Evolutionary conservation across 2,113 vertebrate genomes (phyloP).

Genomic region (Xiphophorus hellerii): DNA sequence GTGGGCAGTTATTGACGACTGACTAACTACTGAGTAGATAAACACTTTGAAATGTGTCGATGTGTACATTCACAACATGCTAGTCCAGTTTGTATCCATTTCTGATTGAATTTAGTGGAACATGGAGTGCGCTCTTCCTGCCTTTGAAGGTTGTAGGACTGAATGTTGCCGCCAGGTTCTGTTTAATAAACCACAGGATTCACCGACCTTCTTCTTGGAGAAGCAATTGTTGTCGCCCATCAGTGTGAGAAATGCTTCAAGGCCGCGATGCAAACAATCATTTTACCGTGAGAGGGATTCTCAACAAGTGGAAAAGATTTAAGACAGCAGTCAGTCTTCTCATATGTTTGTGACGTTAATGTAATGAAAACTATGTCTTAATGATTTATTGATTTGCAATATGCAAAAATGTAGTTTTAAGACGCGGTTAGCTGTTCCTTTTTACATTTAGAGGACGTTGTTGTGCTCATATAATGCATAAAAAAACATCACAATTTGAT

Average conservation of each 20-base stretch:
- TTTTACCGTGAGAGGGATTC: background rate
- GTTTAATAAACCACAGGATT: background rate
- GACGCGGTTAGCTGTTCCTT: background rate
- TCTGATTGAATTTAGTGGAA: background rate
- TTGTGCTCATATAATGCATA: background rate
- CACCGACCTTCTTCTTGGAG: no score
- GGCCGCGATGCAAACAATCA: background rate
- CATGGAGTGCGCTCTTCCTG: no score
- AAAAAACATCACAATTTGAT: background rate
- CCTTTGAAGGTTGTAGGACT: background rate
- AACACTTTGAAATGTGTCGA: background rate
- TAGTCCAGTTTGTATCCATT: background rate
- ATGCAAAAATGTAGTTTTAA: no score
- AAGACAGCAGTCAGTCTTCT: background rate
- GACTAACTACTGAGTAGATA: background rate
- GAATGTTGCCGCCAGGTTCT: background rate
- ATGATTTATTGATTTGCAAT: background rate
- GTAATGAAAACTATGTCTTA: background rate
- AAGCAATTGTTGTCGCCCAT: background rate
- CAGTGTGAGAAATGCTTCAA: background rate
- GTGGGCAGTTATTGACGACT: conserved; percentile 14
- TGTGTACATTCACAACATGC: background rate
- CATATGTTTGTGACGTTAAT: background rate
- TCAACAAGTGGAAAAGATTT: background rate
- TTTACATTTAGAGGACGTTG: background rate